Base-by-base conservation (phyloP, 37 sponge, comb jelly and placozoan species). In the Tethya wilhelma region DNA sequence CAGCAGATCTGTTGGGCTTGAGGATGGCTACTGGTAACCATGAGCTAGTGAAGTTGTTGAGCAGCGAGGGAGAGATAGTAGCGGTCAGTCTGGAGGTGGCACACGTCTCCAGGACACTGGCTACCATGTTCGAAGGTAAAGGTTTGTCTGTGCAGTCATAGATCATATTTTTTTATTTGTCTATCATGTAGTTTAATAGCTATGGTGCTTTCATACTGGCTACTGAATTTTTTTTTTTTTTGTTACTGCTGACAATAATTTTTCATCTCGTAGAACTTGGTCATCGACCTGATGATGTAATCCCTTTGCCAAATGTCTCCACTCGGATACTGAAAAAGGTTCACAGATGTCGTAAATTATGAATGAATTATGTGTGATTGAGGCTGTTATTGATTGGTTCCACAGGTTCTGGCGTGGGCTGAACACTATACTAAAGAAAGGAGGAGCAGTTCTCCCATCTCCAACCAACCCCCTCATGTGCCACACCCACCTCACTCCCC, bases 251-350 rank as follows among this genome's bases (percentile, higher is more conserved):
- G 12, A 58, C 14, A 58, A 9, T 58, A 58, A 4, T 58, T 64
- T 33, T 60, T 64, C 28, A 38, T 66, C 41, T 7, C 55, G 4
- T 31, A 88, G 88, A 81, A 71, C 53, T 81, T 37, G 88, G 83
- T 19, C 55, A 69, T 34, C 44, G 74, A 12, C 64, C 65, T 34
- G 77, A 68, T 44, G 88, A 88, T 23, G 49, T 81, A 22, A 88
- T 88, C 39, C 88, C 88, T 30, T 78, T 88, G 31, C 83, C 88
- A 25, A 88, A 88, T 38, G 88, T 88, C n/a, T 58, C 59, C 69
- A 45, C 81, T 0, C 44, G 64, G 7, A 76, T 81, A 11, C 74
- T 88, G 23, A 81, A 78, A 33, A 86, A 78, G 79, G 86, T 79
- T n/a, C n/a, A n/a, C n/a, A n/a, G n/a, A n/a, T n/a, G n/a, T n/a